Evolutionary conservation across 2,888 invertebrate species (phyloP), one percentile per base, ranked within the genome.

Genomic region (Patella ulyssiponensis): DNA sequence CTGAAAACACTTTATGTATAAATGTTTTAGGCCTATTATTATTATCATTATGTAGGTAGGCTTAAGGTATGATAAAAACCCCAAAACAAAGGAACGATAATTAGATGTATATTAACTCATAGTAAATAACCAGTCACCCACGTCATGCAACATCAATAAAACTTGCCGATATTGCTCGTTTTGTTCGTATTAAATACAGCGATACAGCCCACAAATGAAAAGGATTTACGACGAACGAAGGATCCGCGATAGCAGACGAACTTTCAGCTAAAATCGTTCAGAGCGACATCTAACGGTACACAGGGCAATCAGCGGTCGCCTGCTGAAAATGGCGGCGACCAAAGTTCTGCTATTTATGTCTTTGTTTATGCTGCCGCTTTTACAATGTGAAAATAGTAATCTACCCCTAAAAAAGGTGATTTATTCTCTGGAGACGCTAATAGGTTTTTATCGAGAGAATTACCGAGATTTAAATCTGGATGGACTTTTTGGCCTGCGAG

Each of bases 401-500:
- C 78, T 80, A 70, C 74, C 81, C 51, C 76, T 86, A 64, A 69
- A 79, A 12, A 76, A 74, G 51, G 85, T 88, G 9, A 64, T 89
- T 12, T 76, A 81, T 33, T 81, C 87, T 9, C 58, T 89, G 11
- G 86, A 88, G 76, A 85, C 79, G 33, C 54, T 89, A n/a, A 78
- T 88, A 9, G 76, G 78, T 44, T 88, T 85, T 79, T 90, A 88
- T 81, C 81, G 84, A 71, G 74, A 56, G 4, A 87, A 84, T 75
- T 88, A 87, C 77, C 76, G 80, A 52, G 81, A 87, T 23, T 75
- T 89, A 20, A 90, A 90, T 77, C 79, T 90, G 1, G 90, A 90
- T 78, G 90, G 90, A 20, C 79, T 90, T 56, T 90, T 85, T 83
- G 90, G 90, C 11, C 82, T 90, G 44, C 84, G 89, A 72, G 86